Evolutionary conservation across 2,888 invertebrate genomes (phyloP).

Genomic region (Thelaira solivaga): DNA sequence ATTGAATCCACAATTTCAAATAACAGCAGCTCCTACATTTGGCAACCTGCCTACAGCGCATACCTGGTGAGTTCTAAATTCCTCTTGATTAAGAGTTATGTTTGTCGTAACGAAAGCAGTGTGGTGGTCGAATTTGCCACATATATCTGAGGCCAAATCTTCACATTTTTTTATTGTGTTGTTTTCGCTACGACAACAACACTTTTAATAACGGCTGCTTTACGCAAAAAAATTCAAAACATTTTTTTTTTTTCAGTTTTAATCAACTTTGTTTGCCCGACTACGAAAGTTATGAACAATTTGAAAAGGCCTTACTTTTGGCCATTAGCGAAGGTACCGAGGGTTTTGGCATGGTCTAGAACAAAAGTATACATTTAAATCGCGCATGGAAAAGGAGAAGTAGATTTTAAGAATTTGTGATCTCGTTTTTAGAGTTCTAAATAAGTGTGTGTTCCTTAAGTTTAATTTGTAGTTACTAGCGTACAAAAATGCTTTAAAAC

Average conservation of each 20-base stretch:
- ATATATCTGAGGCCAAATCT: too few species aligned
- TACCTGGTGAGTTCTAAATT: slow-evolving; percentile 91
- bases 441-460: slow-evolving; percentile 54
- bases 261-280: slow-evolving; percentile 97
- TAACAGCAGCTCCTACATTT: slow-evolving; percentile 92
- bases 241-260: slow-evolving; percentile 80
- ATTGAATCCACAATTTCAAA: slow-evolving; percentile 93
- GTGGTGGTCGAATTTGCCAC: too few species aligned
- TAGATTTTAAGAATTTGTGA: slow-evolving; percentile 42
- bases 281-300: slow-evolving; percentile 95
- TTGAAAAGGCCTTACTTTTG: slow-evolving; percentile 91
- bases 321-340: slow-evolving; percentile 97
- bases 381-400: too few species aligned
- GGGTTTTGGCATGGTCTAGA: slow-evolving; percentile 85
- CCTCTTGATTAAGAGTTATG: too few species aligned
- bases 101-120: too few species aligned
- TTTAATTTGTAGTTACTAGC: slow-evolving; percentile 60
- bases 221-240: background rate
- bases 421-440: slow-evolving; percentile 51
- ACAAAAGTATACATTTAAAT: too few species aligned
- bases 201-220: too few species aligned
- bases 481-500: slow-evolving; percentile 48
- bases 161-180: too few species aligned
- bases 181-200: too few species aligned
- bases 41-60: slow-evolving; percentile 96